phyloP scores from a whole-genome alignment of 2,113 vertebrate species.

The Pelusios castaneus region DNA sequence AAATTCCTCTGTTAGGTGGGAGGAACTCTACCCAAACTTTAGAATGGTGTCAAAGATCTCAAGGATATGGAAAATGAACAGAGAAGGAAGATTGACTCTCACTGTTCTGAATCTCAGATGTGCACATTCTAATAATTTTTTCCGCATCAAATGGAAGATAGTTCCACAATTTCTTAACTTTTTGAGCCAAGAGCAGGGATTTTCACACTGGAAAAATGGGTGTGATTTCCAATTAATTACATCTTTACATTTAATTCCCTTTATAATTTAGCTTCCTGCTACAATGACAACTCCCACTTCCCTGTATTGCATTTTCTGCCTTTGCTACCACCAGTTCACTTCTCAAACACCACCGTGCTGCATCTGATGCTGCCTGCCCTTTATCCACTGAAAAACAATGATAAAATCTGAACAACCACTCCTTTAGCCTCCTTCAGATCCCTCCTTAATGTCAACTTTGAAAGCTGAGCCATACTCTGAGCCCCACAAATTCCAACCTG shows the following conservation, averaged over 20 bases:
- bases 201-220: background rate
- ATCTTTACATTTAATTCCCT: background rate
- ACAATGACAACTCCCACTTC: background rate
- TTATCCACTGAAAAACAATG: background rate
- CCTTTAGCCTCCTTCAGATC: background rate
- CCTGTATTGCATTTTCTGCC: background rate
- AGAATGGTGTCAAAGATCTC: background rate
- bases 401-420: background rate
- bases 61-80: background rate
- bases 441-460: background rate
- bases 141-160: background rate
- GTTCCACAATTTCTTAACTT: background rate
- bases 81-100: background rate
- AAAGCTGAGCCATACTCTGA: background rate
- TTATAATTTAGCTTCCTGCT: background rate
- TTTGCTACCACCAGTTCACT: background rate
- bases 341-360: background rate
- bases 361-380: background rate
- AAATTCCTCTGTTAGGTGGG: background rate
- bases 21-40: background rate
- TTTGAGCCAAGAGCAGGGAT: background rate
- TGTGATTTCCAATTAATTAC: background rate
- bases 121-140: background rate
- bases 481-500: background rate
- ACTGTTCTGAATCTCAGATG: background rate